Conservation (phyloP, 2,113 vertebrate genomes). For the Orientallactaga bullata region DNA sequence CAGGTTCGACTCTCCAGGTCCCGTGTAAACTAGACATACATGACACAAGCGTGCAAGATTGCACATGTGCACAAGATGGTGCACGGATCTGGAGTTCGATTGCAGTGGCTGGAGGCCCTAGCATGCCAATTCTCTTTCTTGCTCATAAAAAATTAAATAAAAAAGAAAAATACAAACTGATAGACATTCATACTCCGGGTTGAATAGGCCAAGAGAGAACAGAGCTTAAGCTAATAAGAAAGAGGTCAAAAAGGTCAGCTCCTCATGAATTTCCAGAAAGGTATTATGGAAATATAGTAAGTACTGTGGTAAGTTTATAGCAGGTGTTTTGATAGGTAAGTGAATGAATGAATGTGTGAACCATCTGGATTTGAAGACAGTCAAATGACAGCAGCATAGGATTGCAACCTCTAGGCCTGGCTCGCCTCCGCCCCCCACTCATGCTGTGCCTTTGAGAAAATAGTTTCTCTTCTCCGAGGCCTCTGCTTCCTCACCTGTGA, state of each 20-base stretch:
- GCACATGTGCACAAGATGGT: no score
- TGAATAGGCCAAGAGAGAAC: background rate
- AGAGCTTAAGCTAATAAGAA: background rate
- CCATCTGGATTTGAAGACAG: background rate
- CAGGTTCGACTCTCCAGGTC: no score
- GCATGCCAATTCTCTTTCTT: no score
- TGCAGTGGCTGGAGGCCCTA: no score
- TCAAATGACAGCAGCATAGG: background rate
- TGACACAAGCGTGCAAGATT: no score
- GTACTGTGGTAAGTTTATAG: background rate
- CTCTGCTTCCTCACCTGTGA: conserved; percentile 14
- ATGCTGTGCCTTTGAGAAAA: background rate
- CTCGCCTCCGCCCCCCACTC: background rate
- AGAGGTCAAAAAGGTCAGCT: conserved; percentile 19
- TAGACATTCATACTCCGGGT: background rate
- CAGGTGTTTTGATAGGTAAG: background rate
- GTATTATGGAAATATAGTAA: background rate
- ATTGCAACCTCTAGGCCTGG: background rate
- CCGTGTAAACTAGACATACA: no score
- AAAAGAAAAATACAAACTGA: no score
- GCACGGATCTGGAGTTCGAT: no score
- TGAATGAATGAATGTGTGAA: background rate
- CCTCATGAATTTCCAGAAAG: background rate
- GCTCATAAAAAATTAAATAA: no score
- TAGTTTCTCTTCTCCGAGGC: background rate